phyloP scores from a whole-genome alignment of 2,113 vertebrate species.

The Dunckerocampus dactyliophorus region DNA sequence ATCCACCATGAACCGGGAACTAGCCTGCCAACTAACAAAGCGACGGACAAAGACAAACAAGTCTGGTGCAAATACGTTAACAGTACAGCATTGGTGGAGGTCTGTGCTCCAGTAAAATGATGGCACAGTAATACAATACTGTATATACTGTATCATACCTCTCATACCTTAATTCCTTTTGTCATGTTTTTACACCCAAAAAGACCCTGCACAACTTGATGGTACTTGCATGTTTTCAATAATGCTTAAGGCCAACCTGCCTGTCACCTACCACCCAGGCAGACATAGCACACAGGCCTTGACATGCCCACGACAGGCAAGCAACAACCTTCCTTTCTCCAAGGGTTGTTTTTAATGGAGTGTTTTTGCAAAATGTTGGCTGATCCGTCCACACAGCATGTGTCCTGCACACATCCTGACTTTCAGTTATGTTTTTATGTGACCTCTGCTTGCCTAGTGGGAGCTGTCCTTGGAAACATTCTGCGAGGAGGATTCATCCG shows the following conservation, averaged over 20 bases:
- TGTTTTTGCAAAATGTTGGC: neutral
- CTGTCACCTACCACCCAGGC: slow-evolving; percentile 6
- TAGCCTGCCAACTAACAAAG: too few species aligned
- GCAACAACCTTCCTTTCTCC: neutral
- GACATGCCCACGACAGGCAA: slow-evolving; percentile 22
- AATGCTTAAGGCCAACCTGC: slow-evolving; percentile 25
- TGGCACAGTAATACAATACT: neutral
- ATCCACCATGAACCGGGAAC: too few species aligned
- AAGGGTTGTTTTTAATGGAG: neutral
- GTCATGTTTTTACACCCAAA: neutral
- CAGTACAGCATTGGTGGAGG: too few species aligned
- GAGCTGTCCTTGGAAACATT: slow-evolving; percentile 47
- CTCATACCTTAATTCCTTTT: neutral
- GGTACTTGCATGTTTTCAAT: slow-evolving; percentile 17
- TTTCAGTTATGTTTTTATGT: slow-evolving; percentile 8
- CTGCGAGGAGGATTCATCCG: slow-evolving; percentile 48
- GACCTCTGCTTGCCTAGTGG: slow-evolving; percentile 60
- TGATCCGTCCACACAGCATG: neutral
- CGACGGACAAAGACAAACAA: too few species aligned
- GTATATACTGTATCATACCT: neutral
- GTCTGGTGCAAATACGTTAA: too few species aligned
- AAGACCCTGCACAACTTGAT: slow-evolving; percentile 34
- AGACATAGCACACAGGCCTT: slow-evolving; percentile 46
- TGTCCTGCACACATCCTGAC: neutral
- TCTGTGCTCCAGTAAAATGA: too few species aligned